Percentiles rank a stretch among this genome's conserved stretches.
Evolutionary conservation across 1,140 invertebrate species (phyloP).

Genomic region (Bathynomus jamesi): DNA sequence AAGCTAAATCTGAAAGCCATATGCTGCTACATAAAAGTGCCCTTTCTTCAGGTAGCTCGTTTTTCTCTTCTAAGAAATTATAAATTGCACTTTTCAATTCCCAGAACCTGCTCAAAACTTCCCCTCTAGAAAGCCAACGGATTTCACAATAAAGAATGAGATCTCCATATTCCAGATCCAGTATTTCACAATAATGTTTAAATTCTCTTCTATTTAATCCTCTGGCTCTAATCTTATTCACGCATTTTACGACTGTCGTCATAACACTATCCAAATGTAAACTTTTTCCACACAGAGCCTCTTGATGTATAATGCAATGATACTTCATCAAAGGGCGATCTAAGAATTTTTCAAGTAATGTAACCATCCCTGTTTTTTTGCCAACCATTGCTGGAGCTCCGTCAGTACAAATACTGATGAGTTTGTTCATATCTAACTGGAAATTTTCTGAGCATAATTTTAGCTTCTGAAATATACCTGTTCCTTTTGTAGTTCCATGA

Average conservation of each 20-base stretch:
- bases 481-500: slow-evolving; percentile 8
- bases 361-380: slow-evolving; percentile 3
- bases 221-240: slow-evolving; percentile 22
- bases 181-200: slow-evolving; percentile 17
- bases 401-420: slow-evolving; percentile 12
- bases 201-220: slow-evolving; percentile 14
- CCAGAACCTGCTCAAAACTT: slow-evolving; percentile 9
- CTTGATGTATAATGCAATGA: slow-evolving; percentile 21
- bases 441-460: slow-evolving; percentile 10
- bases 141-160: slow-evolving; percentile 7
- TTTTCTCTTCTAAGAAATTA: slow-evolving; percentile 8
- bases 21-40: slow-evolving; percentile 3
- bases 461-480: slow-evolving; percentile 10
- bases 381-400: slow-evolving; percentile 9
- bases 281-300: slow-evolving; percentile 18
- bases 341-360: slow-evolving; percentile 17
- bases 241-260: slow-evolving; percentile 14
- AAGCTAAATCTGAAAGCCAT: slow-evolving; percentile 12
- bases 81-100: slow-evolving; percentile 4
- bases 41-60: slow-evolving; percentile 14
- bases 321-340: slow-evolving; percentile 11
- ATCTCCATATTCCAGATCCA: slow-evolving; percentile 15
- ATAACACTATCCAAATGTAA: slow-evolving; percentile 16
- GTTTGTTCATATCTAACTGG: slow-evolving; percentile 11
- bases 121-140: slow-evolving; percentile 11